Evolutionary conservation across 2,888 invertebrate genomes (phyloP).

Genomic region (Coelopa pilipes): DNA sequence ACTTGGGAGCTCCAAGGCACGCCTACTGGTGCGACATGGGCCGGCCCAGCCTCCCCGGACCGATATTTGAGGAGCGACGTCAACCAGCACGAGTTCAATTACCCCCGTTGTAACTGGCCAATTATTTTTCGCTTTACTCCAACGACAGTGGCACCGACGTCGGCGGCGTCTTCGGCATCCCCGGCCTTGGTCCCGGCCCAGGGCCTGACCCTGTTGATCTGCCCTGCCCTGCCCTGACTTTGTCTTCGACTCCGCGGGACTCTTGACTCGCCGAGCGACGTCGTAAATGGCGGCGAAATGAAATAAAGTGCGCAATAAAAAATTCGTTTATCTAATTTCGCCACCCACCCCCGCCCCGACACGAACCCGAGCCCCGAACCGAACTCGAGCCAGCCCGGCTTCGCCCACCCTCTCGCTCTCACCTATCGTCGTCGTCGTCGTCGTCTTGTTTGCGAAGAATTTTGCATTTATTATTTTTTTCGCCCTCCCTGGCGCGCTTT

Average conservation of each 20-base stretch:
- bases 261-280: neutral
- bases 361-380: too few species aligned
- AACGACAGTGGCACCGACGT: conserved; percentile 13
- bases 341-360: too few species aligned
- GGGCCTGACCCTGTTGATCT: too few species aligned
- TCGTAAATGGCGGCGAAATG: conserved; percentile 4
- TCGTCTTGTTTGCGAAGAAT: neutral
- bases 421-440: neutral
- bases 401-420: neutral
- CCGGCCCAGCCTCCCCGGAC: too few species aligned
- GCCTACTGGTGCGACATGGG: too few species aligned
- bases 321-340: conserved; percentile 35
- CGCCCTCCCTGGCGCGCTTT: neutral
- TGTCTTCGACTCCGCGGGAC: too few species aligned
- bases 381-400: too few species aligned
- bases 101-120: conserved; percentile 32
- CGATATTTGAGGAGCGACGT: too few species aligned
- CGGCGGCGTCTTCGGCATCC: neutral
- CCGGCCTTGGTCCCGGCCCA: neutral
- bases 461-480: neutral
- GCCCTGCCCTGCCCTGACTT: too few species aligned
- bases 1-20: too few species aligned
- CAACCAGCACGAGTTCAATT: too few species aligned
- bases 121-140: conserved; percentile 42
- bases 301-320: conserved; percentile 37